phyloP scores from a whole-genome alignment of 2,797 vertebrate genomes.

The Salmo trutta region DNA sequence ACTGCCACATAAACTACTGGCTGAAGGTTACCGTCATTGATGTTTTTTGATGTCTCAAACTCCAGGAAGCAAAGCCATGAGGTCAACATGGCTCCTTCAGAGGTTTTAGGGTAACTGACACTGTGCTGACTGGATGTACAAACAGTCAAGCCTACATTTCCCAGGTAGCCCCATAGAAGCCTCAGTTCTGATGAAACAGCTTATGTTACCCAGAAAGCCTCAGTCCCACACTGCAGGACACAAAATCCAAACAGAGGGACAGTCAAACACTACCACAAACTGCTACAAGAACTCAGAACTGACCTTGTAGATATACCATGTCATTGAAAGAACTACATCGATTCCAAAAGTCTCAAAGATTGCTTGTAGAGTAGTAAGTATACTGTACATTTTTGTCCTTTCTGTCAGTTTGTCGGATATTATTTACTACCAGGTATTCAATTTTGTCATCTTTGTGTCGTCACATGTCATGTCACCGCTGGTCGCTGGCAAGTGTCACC shows the following conservation, averaged over 20 bases:
- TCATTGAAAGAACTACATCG: background rate
- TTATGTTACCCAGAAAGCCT: background rate
- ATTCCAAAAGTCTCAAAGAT: constrained; percentile 1
- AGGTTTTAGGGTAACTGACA: background rate
- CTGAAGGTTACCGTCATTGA: background rate
- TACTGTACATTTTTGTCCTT: background rate
- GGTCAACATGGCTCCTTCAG: background rate
- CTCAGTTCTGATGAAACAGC: background rate
- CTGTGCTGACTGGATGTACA: background rate
- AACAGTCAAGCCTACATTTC: background rate
- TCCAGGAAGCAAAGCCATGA: background rate
- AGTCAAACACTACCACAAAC: constrained; percentile 20
- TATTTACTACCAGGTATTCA: background rate
- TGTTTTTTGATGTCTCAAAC: background rate
- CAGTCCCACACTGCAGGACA: background rate
- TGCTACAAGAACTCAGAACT: constrained; percentile 13
- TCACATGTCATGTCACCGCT: constrained; percentile 65
- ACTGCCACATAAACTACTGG: background rate
- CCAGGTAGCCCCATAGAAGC: background rate
- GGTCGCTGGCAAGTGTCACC: constrained; percentile 62
- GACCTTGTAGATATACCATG: background rate
- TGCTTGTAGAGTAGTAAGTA: background rate
- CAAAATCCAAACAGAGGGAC: constrained; percentile 13
- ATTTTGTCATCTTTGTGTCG: constrained; percentile 10
- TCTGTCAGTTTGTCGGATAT: constrained; percentile 24